A percentile compares a stretch with the other conserved stretches of the same genome.
Evolutionary conservation across 2,888 invertebrate species (phyloP).

Genomic region (Limnephilus marmoratus): DNA sequence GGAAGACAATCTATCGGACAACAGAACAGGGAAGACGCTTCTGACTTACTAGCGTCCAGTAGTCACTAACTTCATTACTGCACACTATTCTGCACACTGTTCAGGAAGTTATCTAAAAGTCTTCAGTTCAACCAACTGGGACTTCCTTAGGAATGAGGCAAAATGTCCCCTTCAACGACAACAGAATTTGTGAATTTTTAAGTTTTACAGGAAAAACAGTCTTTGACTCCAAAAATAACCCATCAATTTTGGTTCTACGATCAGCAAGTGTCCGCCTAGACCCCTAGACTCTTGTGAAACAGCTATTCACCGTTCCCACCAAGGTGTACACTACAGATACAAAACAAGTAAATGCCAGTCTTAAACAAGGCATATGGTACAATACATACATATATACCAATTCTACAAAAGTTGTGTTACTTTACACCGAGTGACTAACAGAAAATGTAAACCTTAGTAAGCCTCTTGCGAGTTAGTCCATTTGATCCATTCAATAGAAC

Average conservation of each 20-base stretch:
- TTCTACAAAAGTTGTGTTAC: constrained; percentile 56
- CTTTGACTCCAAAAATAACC: constrained; percentile 66
- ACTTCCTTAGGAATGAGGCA: constrained; percentile 28
- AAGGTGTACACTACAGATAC: constrained; percentile 63
- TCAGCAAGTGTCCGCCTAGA: constrained; percentile 53
- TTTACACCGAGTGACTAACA: constrained; percentile 24
- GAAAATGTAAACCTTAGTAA: neutral
- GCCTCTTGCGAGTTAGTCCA: constrained; percentile 16
- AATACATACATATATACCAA: constrained; percentile 58
- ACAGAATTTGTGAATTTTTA: constrained; percentile 54
- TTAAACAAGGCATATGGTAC: constrained; percentile 66
- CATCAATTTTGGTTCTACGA: constrained; percentile 57
- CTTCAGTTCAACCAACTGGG: constrained; percentile 35
- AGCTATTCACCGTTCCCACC: constrained; percentile 40
- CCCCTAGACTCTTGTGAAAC: constrained; percentile 58
- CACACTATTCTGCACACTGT: neutral
- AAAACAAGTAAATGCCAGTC: constrained; percentile 66
- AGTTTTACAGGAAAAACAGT: constrained; percentile 66
- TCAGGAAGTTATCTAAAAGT: constrained; percentile 27
- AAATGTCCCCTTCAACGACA: constrained; percentile 9
- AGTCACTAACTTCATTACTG: too few species aligned
- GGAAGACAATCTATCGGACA: constrained; percentile 50
- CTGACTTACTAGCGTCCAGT: constrained; percentile 1
- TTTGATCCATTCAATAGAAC: constrained; percentile 36
- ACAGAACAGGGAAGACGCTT: constrained; percentile 32